These are phyloP conservation scores for Falco rusticolus DNA, from an alignment of 2,797 vertebrate genomes.

Conservation along the genomic window DNA sequence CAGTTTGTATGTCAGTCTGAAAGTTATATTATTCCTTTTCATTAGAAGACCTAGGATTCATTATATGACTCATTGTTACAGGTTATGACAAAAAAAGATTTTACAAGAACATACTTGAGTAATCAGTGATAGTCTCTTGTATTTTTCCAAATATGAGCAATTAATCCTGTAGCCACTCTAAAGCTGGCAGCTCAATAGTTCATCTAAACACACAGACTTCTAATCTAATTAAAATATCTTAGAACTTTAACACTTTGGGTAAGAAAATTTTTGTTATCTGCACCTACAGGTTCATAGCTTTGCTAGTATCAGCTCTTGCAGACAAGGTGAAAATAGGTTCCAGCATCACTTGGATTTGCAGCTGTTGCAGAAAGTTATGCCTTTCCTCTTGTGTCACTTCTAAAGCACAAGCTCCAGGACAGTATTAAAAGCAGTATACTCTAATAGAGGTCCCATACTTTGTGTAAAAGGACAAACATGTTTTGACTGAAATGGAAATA, in stretches of 20 bases:
- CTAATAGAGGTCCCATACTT: neutral
- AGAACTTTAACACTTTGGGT: neutral
- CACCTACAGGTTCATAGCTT: no score
- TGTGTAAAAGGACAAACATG: neutral
- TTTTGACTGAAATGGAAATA: neutral
- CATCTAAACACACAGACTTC: neutral
- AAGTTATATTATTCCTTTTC: neutral
- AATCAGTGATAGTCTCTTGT: neutral
- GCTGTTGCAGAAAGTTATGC: neutral
- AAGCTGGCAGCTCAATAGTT: neutral
- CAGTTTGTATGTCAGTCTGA: neutral
- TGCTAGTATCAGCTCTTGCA: rapidly evolving
- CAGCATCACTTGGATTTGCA: neutral
- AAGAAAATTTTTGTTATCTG: neutral
- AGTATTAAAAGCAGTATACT: neutral
- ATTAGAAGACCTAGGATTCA: neutral
- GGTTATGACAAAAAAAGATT: neutral
- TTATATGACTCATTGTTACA: neutral
- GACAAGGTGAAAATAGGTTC: neutral
- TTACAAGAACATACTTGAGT: neutral
- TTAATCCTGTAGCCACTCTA: neutral
- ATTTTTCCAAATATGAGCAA: neutral
- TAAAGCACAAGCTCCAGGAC: neutral
- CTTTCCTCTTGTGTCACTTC: neutral
- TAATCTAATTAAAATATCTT: neutral